phyloP scores from a whole-genome alignment of 1,140 invertebrate species.

The Papilio dardanus region DNA sequence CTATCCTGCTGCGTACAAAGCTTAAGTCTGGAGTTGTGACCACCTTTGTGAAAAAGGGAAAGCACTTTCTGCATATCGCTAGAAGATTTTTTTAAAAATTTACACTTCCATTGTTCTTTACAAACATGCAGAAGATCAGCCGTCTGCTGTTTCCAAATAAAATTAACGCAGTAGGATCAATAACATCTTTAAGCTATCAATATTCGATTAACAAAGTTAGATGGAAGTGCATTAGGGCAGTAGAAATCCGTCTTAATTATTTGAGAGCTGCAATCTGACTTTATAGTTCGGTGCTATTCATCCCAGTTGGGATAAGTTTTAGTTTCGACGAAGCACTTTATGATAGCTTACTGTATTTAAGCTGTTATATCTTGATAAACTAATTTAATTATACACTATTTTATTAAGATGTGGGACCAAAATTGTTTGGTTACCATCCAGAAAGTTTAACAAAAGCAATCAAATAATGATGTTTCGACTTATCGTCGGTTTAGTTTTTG shows the following conservation, averaged over 20 bases:
- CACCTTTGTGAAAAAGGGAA: too few species aligned
- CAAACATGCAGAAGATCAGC: too few species aligned
- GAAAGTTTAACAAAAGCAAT: not conserved
- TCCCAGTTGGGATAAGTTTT: not conserved
- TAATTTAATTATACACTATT: not conserved
- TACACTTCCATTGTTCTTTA: too few species aligned
- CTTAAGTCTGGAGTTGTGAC: too few species aligned
- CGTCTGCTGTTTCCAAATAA: too few species aligned
- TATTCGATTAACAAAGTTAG: not conserved
- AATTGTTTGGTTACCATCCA: not conserved
- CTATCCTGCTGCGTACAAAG: too few species aligned
- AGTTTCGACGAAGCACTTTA: constrained; percentile 17
- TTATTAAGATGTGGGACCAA: not conserved
- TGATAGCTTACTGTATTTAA: constrained; percentile 7
- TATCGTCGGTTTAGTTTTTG: not conserved
- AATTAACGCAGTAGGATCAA: too few species aligned
- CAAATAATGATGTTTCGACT: not conserved
- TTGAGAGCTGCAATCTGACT: constrained; percentile 24
- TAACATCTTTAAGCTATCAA: not conserved
- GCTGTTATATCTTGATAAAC: not conserved
- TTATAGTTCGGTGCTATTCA: not conserved
- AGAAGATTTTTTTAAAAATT: too few species aligned
- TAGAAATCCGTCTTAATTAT: constrained; percentile 3
- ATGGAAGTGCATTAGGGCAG: not conserved
- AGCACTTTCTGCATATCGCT: too few species aligned